These are phyloP conservation scores for Lagothrix lagotricha DNA, from an alignment of 2,797 vertebrate genomes.

Conservation along the genomic window DNA sequence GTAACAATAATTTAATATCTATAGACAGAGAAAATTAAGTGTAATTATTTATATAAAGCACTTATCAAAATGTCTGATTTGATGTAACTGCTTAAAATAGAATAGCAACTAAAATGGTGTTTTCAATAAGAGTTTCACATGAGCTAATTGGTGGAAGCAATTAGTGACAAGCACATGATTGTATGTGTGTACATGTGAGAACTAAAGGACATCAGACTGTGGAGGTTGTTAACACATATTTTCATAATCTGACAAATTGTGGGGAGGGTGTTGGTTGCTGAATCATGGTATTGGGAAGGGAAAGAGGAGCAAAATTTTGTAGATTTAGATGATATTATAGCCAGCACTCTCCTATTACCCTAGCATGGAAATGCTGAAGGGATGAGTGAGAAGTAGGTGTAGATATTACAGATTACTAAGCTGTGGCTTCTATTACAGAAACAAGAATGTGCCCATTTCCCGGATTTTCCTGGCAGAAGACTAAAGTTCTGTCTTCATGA, in stretches of 20 bases:
- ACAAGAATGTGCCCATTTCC: background rate
- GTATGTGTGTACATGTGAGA: background rate
- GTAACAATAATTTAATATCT: background rate
- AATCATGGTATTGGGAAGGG: background rate
- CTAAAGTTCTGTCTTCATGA: background rate
- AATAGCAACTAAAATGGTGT: background rate
- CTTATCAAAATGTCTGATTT: background rate
- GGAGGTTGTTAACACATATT: background rate
- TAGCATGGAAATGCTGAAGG: background rate
- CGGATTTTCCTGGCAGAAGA: conserved; percentile 5
- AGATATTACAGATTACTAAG: background rate
- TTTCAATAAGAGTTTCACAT: background rate
- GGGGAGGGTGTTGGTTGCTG: background rate
- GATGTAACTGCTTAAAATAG: background rate
- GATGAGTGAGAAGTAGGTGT: background rate
- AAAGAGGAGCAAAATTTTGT: background rate
- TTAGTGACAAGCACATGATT: background rate
- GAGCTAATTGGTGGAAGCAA: background rate
- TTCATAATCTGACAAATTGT: background rate
- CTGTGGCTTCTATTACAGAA: background rate
- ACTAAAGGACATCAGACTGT: background rate
- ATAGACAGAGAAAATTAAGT: background rate
- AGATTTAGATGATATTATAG: background rate
- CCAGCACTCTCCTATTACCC: background rate
- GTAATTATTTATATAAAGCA: background rate